These are phyloP conservation scores for Sycon ciliatum DNA, from an alignment of 37 sponge, comb jelly and placozoan species.

Conservation along the genomic window DNA sequence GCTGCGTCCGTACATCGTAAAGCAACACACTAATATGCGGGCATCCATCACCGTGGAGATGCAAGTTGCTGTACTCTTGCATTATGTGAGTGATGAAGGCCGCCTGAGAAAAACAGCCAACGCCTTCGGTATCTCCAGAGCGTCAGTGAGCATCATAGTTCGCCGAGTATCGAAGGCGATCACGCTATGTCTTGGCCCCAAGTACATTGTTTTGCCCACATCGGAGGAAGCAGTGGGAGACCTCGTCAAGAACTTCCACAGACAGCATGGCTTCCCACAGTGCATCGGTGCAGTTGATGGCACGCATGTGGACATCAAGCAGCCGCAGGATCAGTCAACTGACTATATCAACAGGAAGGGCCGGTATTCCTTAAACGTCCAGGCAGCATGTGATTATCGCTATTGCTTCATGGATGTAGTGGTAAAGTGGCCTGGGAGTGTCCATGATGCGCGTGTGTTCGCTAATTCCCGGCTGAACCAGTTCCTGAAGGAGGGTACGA, in stretches of 20 bases:
- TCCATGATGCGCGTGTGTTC: constrained; percentile 18
- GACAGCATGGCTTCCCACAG: too few relatives aligned
- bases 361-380: constrained; percentile 22
- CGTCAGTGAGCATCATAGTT: constrained; percentile 13
- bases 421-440: constrained; percentile 30
- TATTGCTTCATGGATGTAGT: too few relatives aligned
- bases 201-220: constrained; percentile 11
- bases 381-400: constrained; percentile 26
- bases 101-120: constrained; percentile 31
- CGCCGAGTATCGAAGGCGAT: constrained; percentile 23
- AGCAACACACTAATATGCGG: too few relatives aligned
- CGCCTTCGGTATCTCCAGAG: constrained; percentile 26
- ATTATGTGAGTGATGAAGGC: constrained; percentile 35
- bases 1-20: too few relatives aligned
- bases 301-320: too few relatives aligned
- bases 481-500: constrained; percentile 2
- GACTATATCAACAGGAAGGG: too few relatives aligned
- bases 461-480: too few relatives aligned
- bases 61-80: constrained; percentile 22
- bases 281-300: too few relatives aligned
- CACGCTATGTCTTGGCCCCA: constrained; percentile 12
- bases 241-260: too few relatives aligned
- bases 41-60: not conserved
- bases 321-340: too few relatives aligned
- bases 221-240: constrained; percentile 24